Evolutionary conservation across 2,888 invertebrate species (phyloP).

Genomic region (Mantis religiosa): DNA sequence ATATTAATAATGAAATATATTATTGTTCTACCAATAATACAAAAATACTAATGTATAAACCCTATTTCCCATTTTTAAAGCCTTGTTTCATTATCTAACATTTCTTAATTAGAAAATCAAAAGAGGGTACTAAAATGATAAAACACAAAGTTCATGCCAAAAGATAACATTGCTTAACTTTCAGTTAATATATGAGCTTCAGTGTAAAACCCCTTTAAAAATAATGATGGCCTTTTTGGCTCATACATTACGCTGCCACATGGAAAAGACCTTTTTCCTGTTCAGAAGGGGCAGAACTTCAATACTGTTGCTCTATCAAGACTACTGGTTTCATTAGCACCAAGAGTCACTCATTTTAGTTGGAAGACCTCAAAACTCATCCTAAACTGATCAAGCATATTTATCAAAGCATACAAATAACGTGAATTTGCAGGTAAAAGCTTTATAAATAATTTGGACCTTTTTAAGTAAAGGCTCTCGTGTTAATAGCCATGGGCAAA

Average conservation of each 20-base stretch:
- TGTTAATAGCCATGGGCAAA: too few species aligned
- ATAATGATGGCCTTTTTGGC: background rate
- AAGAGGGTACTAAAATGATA: background rate
- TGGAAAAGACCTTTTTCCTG: background rate
- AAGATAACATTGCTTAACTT: background rate
- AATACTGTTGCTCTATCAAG: too few species aligned
- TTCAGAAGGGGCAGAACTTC: too few species aligned
- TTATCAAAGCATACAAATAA: too few species aligned
- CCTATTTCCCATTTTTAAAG: background rate
- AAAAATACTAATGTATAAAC: background rate
- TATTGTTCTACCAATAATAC: background rate
- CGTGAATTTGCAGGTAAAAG: too few species aligned
- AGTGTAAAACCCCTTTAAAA: background rate
- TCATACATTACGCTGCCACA: background rate
- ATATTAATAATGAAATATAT: background rate
- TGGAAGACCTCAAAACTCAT: too few species aligned
- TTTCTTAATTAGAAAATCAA: background rate
- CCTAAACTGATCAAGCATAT: too few species aligned
- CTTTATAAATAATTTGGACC: too few species aligned
- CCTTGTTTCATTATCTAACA: background rate
- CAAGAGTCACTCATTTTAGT: too few species aligned
- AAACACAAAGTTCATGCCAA: too few species aligned
- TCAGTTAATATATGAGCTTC: background rate
- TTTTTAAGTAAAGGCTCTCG: too few species aligned
- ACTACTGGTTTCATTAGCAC: too few species aligned